A percentile compares a stretch with the other conserved stretches of the same genome.
Conservation (phyloP, 2,797 vertebrate genomes). For the Ispidina picta region DNA sequence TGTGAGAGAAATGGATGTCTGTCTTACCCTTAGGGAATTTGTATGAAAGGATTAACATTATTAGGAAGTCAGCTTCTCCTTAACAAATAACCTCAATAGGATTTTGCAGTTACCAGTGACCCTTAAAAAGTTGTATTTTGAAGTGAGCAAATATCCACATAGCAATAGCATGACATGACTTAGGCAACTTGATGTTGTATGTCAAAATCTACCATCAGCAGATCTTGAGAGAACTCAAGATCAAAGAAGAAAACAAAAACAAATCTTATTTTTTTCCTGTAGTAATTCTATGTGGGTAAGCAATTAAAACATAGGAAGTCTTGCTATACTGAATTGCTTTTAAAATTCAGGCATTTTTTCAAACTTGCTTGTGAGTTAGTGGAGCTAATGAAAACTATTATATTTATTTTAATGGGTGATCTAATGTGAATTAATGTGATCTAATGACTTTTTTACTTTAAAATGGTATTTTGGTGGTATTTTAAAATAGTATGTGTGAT, state of each 20-base stretch:
- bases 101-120: neutral
- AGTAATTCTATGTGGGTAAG: neutral
- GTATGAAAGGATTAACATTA: neutral
- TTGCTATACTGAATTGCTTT: neutral
- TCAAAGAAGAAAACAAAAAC: neutral
- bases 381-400: neutral
- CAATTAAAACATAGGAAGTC: neutral
- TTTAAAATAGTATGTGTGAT: too few species aligned
- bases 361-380: neutral
- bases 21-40: neutral
- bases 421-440: neutral
- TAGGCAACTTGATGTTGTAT: neutral
- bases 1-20: neutral
- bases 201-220: neutral
- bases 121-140: neutral
- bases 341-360: neutral
- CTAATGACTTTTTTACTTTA: neutral
- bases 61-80: neutral
- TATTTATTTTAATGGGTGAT: neutral
- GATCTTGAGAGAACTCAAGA: neutral
- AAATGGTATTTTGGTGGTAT: neutral
- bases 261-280: neutral
- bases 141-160: conserved; percentile 12
- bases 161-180: neutral
- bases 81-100: neutral